Conservation (phyloP, 2,113 vertebrate genomes). For the Otolemur garnettii region DNA sequence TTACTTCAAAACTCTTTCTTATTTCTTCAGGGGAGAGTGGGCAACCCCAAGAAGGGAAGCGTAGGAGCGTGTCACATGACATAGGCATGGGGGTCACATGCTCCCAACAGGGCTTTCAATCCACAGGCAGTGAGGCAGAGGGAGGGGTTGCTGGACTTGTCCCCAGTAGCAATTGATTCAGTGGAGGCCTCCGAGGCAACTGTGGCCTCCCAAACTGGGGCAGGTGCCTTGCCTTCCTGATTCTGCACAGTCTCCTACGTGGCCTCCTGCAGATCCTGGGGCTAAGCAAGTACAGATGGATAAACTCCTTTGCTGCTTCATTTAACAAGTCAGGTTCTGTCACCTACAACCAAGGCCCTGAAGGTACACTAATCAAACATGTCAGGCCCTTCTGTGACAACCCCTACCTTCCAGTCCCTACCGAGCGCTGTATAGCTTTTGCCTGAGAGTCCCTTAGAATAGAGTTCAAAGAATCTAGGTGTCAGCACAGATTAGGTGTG, state of each 20-base stretch:
- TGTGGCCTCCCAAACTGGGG: not conserved
- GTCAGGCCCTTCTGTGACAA: not conserved
- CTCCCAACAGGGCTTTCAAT: not conserved
- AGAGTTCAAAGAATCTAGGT: not conserved
- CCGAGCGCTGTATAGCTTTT: not conserved
- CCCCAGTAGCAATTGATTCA: not conserved
- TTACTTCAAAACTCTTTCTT: not conserved
- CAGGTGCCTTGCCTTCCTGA: not conserved
- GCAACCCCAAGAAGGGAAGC: not conserved
- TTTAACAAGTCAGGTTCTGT: not conserved
- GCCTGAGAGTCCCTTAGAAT: not conserved
- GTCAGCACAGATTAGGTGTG: not conserved
- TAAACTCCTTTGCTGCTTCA: not conserved
- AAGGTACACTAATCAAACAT: fast-evolving
- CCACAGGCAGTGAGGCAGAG: not conserved
- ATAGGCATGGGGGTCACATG: not conserved
- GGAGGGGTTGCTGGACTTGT: not conserved
- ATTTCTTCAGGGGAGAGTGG: too few species aligned
- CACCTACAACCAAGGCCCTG: not conserved
- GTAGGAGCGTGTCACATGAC: not conserved
- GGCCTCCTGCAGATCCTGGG: not conserved
- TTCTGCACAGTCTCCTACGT: not conserved
- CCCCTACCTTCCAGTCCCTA: not conserved
- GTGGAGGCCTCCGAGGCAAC: not conserved
- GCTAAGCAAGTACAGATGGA: not conserved